Conservation (phyloP, 2,113 vertebrate species). For the Dicaeum eximium region DNA sequence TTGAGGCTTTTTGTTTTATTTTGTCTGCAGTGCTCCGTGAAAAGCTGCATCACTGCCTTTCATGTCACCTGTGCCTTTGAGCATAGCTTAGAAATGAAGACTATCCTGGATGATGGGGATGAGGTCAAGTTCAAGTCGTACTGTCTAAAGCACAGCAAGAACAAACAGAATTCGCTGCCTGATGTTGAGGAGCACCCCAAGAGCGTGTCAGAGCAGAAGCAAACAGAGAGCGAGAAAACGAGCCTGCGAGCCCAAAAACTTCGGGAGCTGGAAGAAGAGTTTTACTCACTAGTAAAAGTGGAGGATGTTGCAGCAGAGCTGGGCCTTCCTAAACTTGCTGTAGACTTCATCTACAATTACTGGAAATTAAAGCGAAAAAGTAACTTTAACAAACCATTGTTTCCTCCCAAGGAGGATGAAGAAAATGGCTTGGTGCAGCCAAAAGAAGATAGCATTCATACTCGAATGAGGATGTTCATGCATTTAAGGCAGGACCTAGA, state of each 20-base stretch:
- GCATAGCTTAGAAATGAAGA: constrained; percentile 97
- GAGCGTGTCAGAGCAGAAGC: constrained; percentile 79
- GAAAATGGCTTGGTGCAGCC: constrained; percentile 88
- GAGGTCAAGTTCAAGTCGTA: constrained; percentile 97
- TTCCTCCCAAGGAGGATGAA: constrained; percentile 92
- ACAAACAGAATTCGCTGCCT: constrained; percentile 68
- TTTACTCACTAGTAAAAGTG: constrained; percentile 84
- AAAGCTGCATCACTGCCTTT: constrained; percentile 97
- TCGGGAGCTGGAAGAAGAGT: constrained; percentile 92
- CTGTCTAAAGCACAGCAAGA: constrained; percentile 96
- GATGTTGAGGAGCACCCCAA: constrained; percentile 75
- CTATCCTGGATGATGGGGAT: constrained; percentile 93
- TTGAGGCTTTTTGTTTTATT: background rate
- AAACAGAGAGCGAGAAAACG: constrained; percentile 82
- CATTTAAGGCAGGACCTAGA: constrained; percentile 96
- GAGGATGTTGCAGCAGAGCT: constrained; percentile 85
- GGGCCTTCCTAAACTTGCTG: constrained; percentile 75
- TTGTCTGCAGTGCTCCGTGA: constrained; percentile 88
- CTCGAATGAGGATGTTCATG: constrained; percentile 99
- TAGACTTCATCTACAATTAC: constrained; percentile 96
- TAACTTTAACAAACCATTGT: constrained; percentile 91
- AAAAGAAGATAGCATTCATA: constrained; percentile 94
- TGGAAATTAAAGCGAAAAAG: constrained; percentile 97
- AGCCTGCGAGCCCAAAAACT: constrained; percentile 91
- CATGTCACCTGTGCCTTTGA: constrained; percentile 99